Percentiles rank a stretch among this genome's conserved stretches.
These are phyloP conservation scores for Zaprionus davidi DNA, from an alignment of 1,140 invertebrate species.

Conservation along the genomic window DNA sequence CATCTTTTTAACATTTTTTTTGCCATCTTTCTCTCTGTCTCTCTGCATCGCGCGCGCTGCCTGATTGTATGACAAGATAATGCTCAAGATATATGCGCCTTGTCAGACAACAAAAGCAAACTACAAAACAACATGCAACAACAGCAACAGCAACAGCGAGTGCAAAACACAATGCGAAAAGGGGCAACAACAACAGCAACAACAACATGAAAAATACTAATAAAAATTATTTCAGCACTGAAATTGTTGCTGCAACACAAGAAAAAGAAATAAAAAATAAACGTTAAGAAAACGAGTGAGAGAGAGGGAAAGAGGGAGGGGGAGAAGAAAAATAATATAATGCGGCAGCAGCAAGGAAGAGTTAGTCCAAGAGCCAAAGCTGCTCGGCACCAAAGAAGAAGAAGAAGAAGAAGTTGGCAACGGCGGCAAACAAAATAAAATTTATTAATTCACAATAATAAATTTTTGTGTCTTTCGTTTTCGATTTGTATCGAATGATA, in stretches of 20 bases:
- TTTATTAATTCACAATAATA: conserved; percentile 80
- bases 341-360: conserved; percentile 30
- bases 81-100: conserved; percentile 71
- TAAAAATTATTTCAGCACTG: conserved; percentile 52
- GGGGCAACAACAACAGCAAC: conserved; percentile 10
- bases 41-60: conserved; percentile 26
- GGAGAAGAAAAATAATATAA: conserved; percentile 30
- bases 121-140: conserved; percentile 47
- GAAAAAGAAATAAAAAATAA: conserved; percentile 41
- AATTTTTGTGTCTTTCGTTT: conserved; percentile 78
- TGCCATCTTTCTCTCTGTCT: neutral
- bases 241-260: conserved; percentile 33
- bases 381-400: no score
- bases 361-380: conserved; percentile 4
- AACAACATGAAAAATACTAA: conserved; percentile 35
- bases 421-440: conserved; percentile 58
- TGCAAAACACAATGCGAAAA: conserved; percentile 39
- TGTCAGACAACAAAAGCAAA: conserved; percentile 57
- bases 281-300: conserved; percentile 17
- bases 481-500: conserved; percentile 79
- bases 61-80: conserved; percentile 77
- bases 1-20: conserved; percentile 40
- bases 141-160: conserved; percentile 21
- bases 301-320: neutral
- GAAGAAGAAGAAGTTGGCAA: conserved; percentile 16